phyloP scores from a whole-genome alignment of 2,797 vertebrate genomes.

The Bradypodion pumilum region DNA sequence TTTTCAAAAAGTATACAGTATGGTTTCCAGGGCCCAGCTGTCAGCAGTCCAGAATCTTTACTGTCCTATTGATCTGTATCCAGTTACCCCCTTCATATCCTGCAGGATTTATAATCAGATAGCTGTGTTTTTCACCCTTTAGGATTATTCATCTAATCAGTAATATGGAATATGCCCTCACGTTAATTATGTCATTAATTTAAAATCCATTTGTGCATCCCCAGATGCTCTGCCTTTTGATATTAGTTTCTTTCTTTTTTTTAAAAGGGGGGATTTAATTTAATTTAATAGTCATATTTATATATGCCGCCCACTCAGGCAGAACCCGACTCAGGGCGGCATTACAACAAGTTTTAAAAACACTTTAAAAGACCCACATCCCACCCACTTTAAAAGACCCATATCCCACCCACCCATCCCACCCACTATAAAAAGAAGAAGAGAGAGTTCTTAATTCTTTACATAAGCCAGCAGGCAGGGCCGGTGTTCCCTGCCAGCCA shows the following conservation, averaged over 20 bases:
- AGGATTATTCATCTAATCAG: neutral
- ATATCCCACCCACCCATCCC: no score
- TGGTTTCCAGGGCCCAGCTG: rapidly evolving
- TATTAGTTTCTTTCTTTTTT: neutral
- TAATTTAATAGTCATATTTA: no score
- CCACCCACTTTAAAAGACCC: no score
- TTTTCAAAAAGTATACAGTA: neutral
- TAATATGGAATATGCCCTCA: neutral
- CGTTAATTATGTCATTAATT: conserved; percentile 19
- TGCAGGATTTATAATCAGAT: neutral
- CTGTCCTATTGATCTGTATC: neutral
- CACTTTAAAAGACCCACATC: no score
- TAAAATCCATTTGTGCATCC: neutral
- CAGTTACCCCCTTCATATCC: neutral
- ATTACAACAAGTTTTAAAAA: no score
- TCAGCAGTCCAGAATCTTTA: neutral
- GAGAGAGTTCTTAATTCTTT: no score
- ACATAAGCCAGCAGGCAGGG: no score
- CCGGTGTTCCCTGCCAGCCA: no score
- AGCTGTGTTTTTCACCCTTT: neutral
- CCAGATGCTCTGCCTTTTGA: neutral
- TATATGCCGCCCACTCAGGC: no score
- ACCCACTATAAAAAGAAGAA: no score
- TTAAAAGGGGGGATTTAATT: rapidly evolving
- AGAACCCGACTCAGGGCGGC: no score